Percentiles rank a stretch among this genome's conserved stretches.
phyloP scores from a whole-genome alignment of 2,113 vertebrate species.

The Pardalotus punctatus region DNA sequence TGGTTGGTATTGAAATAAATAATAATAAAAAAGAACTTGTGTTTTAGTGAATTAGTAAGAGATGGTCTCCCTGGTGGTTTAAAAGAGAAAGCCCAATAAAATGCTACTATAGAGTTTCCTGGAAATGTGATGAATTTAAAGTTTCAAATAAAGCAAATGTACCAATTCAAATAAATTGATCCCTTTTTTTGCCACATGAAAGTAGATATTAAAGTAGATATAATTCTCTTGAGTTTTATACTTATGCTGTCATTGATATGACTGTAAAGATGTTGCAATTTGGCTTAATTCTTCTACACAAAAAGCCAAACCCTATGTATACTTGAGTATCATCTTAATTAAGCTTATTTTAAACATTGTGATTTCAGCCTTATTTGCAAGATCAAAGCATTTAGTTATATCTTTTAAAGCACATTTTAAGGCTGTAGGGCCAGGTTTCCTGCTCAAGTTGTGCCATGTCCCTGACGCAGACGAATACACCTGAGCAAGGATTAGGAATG shows the following conservation, averaged over 20 bases:
- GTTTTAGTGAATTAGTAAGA: not conserved
- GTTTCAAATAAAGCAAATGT: constrained; percentile 36
- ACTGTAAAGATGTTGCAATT: not conserved
- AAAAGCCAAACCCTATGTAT: not conserved
- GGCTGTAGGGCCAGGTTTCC: not conserved
- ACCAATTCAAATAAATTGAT: constrained; percentile 28
- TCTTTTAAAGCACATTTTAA: not conserved
- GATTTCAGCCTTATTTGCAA: not conserved
- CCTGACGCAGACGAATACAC: no score
- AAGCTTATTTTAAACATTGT: not conserved
- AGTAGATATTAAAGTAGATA: not conserved
- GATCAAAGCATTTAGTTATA: not conserved
- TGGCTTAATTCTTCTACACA: not conserved
- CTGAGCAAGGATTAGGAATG: not conserved
- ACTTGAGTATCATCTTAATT: not conserved
- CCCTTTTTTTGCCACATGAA: not conserved
- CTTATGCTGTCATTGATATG: not conserved
- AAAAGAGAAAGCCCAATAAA: constrained; percentile 23
- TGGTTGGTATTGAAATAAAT: constrained; percentile 8
- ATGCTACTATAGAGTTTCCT: not conserved
- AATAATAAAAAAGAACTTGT: not conserved
- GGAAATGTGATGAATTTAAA: constrained; percentile 21
- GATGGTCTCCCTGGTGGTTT: not conserved
- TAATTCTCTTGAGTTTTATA: constrained; percentile 28
- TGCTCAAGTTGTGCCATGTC: not conserved